Evolutionary conservation across 2,888 invertebrate species (phyloP), one percentile per base, ranked within the genome.

Genomic region (Biston stratarius): DNA sequence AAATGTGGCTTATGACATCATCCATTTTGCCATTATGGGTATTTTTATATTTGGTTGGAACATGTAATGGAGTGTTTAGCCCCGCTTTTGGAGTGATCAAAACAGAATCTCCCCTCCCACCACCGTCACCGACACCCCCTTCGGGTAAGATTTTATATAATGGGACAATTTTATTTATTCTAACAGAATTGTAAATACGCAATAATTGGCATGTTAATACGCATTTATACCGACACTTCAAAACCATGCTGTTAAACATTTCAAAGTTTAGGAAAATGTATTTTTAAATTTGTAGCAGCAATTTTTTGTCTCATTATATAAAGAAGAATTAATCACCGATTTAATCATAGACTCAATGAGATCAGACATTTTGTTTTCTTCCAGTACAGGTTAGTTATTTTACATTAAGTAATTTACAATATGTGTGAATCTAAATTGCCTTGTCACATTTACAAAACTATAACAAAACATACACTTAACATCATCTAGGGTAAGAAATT

Each of bases 81-180:
- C 83, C 86, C 5, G 78, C 77, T 63, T 84, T 86, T 72, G 84
- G 86, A 59, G 76, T 82, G 47, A 73, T 83, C 60, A 83, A 80
- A 79, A 82, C 81, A 14, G 82, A 85, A 49, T 66, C 79, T 56
- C 81, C 85, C 38, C 59, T 78, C 49, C 68, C 69, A 56, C 67
- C 72, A 57, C 79, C 81, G n/a, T 70, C 76, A 65, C 79, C 85
- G 14, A 82, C 82, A 36, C 74, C 77, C 44, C 78, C 82, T n/a
- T 73, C 78, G 73, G 88, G 87, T 87, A 87, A 86, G 86, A 63
- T 69, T 72, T 75, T 75, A 72, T 75, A 75, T 75, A 72, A 72
- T 75, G 75, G 75, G 75, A 72, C 75, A 73, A 73, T 62, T 67
- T 65, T 44, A 59, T 9, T 49, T 49, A 61, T 6, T 59, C 6